A percentile compares a stretch with the other conserved stretches of the same genome.
Evolutionary conservation across 2,888 invertebrate species (phyloP).

Genomic region (Protodeltote pygarga): DNA sequence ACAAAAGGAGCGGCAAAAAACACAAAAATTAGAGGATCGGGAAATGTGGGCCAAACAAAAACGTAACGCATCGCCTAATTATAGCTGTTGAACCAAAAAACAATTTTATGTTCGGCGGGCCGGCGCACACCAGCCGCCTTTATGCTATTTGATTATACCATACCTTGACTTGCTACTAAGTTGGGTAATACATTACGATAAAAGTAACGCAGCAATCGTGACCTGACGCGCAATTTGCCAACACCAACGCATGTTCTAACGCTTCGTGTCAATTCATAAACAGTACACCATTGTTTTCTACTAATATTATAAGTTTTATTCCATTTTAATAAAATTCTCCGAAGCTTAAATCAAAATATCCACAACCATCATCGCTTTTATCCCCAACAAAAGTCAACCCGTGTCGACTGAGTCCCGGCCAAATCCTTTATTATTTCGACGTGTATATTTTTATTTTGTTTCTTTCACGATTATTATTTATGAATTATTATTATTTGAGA

Average conservation of each 20-base stretch:
- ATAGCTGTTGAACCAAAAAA: slow-evolving; percentile 85
- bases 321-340: background rate
- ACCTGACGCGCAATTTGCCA: slow-evolving; percentile 35
- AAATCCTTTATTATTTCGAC: slow-evolving; percentile 86
- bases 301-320: slow-evolving; percentile 2
- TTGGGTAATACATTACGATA: slow-evolving; percentile 46
- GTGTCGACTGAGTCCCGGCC: slow-evolving; percentile 64
- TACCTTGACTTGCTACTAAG: slow-evolving; percentile 50
- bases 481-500: slow-evolving; percentile 87
- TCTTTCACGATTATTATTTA: slow-evolving; percentile 85
- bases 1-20: slow-evolving; percentile 86
- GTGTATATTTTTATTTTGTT: slow-evolving; percentile 85
- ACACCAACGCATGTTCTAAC: slow-evolving; percentile 29
- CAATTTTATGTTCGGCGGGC: slow-evolving; percentile 80
- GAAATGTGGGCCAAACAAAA: slow-evolving; percentile 87
- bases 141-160: slow-evolving; percentile 60
- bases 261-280: slow-evolving; percentile 26
- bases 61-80: slow-evolving; percentile 86
- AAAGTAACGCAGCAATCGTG: slow-evolving; percentile 49
- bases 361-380: slow-evolving; percentile 11
- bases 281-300: slow-evolving; percentile 13
- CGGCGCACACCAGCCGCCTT: slow-evolving; percentile 74
- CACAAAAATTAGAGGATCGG: slow-evolving; percentile 86
- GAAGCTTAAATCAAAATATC: slow-evolving; percentile 10
- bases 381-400: slow-evolving; percentile 58